Evolutionary conservation across 1,140 invertebrate genomes (phyloP), one percentile per base, ranked within the genome.

Genomic region (Halesus radiatus): DNA sequence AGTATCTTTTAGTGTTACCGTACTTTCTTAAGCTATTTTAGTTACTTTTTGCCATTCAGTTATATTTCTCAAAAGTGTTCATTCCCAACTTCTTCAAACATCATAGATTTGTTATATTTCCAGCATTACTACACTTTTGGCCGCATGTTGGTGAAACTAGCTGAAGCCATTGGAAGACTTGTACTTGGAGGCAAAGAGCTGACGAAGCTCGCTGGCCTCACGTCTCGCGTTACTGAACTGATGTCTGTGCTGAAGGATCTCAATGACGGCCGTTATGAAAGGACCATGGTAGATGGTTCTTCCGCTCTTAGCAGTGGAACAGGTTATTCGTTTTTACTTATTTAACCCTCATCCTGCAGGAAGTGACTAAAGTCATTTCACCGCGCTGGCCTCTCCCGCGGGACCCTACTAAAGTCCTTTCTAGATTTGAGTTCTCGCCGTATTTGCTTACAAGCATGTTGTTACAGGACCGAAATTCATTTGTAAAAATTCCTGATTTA

Each of bases 131-230:
- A 99, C 87, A 98, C 96, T 15, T 97, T 96, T 89, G 98, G 98
- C 0, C 91, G 98, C 16, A 99, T 99, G 98, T 90, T 99, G 85
- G 93, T 99, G 3, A 98, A 98, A 87, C 91, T 99, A 88, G 98
- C 98, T 1, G 97, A 99, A 90, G 98, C 98, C 32, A 97, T 99
- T 84, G 98, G 98, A 7, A 92, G 98, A 56, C 89, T 99, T 23
- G 96, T 99, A 6, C 87, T 99, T 62, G 97, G 98, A 29, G 97
- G 98, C 3, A 90, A 98, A 81, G 98, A 99, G 88, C 91, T 99
- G 89, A 98, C 97, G 6, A 92, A 96, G 84, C 87, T 99, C 64
- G 96, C 98, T 52, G 98, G 98, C 3, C 97, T 98, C 84, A 99
- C 98, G 2, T 92, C 96, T 0, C 89, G 98, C 75, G 96, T 99